Evolutionary conservation across 2,797 vertebrate genomes (phyloP).

Genomic region (Leucoraja ocellata): DNA sequence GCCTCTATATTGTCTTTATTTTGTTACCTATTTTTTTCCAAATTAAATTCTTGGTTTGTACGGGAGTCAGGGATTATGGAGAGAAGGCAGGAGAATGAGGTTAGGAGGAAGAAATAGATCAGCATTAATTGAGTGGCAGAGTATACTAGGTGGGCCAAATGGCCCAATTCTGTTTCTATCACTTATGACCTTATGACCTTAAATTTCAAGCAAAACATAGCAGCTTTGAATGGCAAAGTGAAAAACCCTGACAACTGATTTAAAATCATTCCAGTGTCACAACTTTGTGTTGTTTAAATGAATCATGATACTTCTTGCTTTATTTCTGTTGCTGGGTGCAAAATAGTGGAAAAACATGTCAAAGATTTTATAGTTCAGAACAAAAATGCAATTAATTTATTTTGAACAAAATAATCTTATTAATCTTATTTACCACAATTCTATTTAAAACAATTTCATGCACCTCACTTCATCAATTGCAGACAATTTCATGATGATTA

Average conservation of each 20-base stretch:
- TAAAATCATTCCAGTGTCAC: not conserved
- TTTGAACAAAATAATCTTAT: not conserved
- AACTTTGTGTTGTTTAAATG: not conserved
- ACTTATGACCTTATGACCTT: no score
- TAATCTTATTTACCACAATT: not conserved
- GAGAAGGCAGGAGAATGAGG: no score
- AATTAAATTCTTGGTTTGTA: no score
- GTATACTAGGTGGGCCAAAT: no score
- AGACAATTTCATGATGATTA: not conserved
- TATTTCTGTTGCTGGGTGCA: not conserved
- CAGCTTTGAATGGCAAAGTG: no score
- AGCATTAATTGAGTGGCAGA: no score
- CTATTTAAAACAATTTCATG: conserved; percentile 40
- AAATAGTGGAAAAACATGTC: not conserved
- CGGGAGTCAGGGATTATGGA: no score
- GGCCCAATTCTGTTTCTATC: no score
- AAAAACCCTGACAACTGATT: not conserved
- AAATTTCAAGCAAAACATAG: no score
- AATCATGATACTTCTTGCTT: not conserved
- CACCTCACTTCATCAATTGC: conserved; percentile 34
- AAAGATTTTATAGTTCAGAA: not conserved
- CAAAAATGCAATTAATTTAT: not conserved
- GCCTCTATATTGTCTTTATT: no score
- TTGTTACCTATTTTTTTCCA: no score
- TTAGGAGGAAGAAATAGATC: no score